phyloP scores from a whole-genome alignment of 2,797 vertebrate genomes.

The Liasis olivaceus region DNA sequence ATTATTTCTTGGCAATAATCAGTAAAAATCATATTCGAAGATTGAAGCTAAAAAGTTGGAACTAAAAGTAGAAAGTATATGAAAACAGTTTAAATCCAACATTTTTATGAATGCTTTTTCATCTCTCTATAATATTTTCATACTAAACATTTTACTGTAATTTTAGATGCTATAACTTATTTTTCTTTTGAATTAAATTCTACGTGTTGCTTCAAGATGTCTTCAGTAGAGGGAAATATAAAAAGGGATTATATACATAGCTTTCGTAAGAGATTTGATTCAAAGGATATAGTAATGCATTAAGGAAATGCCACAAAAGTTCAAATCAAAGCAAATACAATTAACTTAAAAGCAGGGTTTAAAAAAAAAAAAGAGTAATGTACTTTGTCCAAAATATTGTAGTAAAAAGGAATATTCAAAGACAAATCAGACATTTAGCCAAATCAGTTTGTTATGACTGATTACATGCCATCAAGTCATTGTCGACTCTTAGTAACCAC shows the following conservation, averaged over 20 bases:
- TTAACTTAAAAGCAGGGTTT: constrained; percentile 1
- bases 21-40: not conserved
- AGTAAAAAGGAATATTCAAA: not conserved
- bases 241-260: not conserved
- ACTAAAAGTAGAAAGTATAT: not conserved
- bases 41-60: not conserved
- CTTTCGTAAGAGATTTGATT: not conserved
- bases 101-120: not conserved
- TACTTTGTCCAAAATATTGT: not conserved
- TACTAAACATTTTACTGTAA: no score
- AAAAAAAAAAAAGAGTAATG: constrained; percentile 4
- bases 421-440: not conserved
- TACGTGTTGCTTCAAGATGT: no score
- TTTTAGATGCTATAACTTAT: no score
- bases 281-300: constrained; percentile 34
- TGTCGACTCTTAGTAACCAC: not conserved
- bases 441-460: not conserved
- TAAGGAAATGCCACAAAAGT: not conserved
- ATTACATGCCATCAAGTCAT: not conserved
- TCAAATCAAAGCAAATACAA: not conserved
- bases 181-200: no score
- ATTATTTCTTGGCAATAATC: not conserved
- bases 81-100: not conserved
- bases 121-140: no score
- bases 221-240: not conserved